Conservation (phyloP, 2,797 vertebrate species). For the Mormyrus hasselquistii region DNA sequence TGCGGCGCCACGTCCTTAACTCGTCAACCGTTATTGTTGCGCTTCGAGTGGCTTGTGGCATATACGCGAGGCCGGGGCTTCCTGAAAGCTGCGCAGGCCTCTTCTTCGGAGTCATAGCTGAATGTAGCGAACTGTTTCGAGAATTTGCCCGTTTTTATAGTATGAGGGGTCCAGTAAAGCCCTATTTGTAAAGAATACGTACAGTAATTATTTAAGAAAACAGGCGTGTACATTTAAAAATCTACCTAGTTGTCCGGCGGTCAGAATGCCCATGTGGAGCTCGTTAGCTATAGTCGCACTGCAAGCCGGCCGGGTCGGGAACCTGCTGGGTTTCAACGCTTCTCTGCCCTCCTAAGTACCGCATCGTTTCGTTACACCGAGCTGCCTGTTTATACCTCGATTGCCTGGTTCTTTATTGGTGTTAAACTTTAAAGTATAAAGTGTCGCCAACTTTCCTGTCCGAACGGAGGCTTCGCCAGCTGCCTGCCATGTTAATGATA, state of each 20-base stretch:
- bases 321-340: neutral
- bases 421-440: neutral
- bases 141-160: neutral
- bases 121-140: neutral
- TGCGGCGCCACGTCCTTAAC: neutral
- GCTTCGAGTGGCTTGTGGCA: neutral
- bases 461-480: neutral
- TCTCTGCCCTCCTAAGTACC: neutral
- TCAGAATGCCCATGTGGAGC: conserved; percentile 1
- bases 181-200: neutral
- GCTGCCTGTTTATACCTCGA: neutral
- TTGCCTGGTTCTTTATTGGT: neutral
- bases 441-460: neutral
- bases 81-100: neutral
- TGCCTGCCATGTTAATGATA: neutral
- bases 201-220: neutral
- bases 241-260: neutral
- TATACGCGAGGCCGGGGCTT: neutral
- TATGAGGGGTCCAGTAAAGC: neutral
- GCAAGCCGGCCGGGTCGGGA: neutral
- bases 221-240: neutral
- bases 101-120: neutral
- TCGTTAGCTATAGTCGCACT: neutral
- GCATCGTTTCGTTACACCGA: neutral
- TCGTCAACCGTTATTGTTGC: neutral